Base-by-base conservation (phyloP, 2,888 invertebrate genomes). In the Trissonchulus sp. region DNA sequence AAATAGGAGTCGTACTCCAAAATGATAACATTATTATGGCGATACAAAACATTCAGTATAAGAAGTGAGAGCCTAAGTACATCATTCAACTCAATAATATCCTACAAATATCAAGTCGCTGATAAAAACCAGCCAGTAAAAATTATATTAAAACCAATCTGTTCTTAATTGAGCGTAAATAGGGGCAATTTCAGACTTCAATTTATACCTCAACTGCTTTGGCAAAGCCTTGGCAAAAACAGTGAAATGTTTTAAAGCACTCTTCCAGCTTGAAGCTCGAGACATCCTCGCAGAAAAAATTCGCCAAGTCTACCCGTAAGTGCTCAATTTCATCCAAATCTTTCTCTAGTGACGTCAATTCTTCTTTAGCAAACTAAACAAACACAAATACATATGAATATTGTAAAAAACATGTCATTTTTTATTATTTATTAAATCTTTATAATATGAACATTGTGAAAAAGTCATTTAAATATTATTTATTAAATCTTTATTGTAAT, bases 271-370 rank as follows among this genome's bases (percentile, higher is more conserved):
- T 94, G 84, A 97, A 97, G 0, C 91, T 89, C 73, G 89, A 90
- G 0, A 90, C 89, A 82, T 96, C 95, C 85, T 97, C 97, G 85
- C 96, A 97, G 87, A 97, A 95, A 87, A 95, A 96, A 73, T 93
- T 92, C 0, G 94, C 90, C 62, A 97, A 87, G 78, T 92, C 91
- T 78, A 89, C 89, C 37, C 94, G 89, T 76, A 93, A 89, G 30
- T 88, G 88, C 80, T 94, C 93, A 31, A 96, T 90, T 81, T 93
- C 91, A 76, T 90, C 90, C 89, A 94, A 90, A 79, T 91, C 91
- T 74, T 90, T 88, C 83, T 92, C 91, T 31, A 84, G 78, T 23
- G 79, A 78, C 28, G 78, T 78, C 30, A 84, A 75, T 69, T 84
- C 82, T 31, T 77, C 77, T 63, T 80, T 79, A 23, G 84, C 82